Conservation (phyloP, 2,797 vertebrate species). For the Sus cebifrons region DNA sequence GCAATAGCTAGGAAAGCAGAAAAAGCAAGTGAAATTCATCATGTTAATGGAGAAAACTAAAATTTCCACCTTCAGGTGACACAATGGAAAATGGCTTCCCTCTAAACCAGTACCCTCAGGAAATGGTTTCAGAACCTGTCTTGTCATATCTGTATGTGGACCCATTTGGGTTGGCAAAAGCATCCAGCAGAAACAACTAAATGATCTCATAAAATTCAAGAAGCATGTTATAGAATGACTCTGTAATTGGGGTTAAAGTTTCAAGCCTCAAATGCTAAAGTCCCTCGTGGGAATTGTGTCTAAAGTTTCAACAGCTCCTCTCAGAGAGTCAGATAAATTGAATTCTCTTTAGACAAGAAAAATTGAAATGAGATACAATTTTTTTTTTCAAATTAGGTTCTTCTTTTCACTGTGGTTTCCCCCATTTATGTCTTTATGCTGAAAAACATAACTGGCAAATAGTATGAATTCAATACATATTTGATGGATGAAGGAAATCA, state of each 20-base stretch:
- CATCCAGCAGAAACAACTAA: constrained; percentile 48
- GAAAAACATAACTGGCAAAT: not conserved
- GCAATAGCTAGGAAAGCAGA: not conserved
- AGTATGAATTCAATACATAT: not conserved
- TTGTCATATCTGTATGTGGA: not conserved
- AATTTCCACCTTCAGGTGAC: not conserved
- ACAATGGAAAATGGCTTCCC: not conserved
- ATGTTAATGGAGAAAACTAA: not conserved
- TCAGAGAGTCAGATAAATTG: constrained; percentile 21
- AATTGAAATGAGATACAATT: not conserved
- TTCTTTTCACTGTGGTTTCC: not conserved
- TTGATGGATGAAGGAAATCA: not conserved
- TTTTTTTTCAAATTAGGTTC: not conserved
- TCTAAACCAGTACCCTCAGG: not conserved
- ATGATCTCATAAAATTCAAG: constrained; percentile 41
- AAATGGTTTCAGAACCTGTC: not conserved
- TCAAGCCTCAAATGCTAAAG: not conserved
- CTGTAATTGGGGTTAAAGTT: not conserved
- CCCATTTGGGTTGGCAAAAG: not conserved
- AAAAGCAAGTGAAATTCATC: not conserved
- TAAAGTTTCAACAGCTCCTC: constrained; percentile 42
- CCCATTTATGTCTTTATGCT: constrained; percentile 29
- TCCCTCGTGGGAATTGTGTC: not conserved
- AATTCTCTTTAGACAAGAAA: constrained; percentile 34
- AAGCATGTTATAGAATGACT: not conserved